phyloP scores from a whole-genome alignment of 2,113 vertebrate species.

The Percopsis transmontana region DNA sequence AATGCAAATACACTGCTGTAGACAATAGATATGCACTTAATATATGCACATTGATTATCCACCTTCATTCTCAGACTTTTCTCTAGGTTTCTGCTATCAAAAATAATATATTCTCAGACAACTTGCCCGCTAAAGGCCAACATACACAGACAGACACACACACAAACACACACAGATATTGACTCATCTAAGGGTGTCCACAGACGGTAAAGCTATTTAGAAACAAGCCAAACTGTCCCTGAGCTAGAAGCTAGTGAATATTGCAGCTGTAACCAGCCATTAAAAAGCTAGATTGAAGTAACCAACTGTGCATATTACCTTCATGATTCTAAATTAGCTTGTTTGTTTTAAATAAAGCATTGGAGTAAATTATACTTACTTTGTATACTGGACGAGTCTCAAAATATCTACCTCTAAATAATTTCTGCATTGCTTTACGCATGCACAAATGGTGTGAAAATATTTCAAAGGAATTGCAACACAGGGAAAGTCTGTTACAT shows the following conservation, averaged over 20 bases:
- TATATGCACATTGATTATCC: too few relatives aligned
- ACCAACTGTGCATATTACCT: conserved; percentile 25
- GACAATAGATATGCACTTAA: too few relatives aligned
- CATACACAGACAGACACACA: neutral
- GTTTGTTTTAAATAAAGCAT: too few relatives aligned
- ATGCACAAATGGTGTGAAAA: neutral
- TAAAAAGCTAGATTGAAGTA: conserved; percentile 10
- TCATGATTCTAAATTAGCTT: neutral
- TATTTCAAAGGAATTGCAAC: conserved; percentile 10
- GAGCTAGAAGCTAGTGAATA: conserved; percentile 25
- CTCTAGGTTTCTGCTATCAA: neutral
- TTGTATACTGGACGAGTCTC: too few relatives aligned
- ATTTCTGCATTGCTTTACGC: too few relatives aligned
- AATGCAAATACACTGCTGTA: too few relatives aligned
- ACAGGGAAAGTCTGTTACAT: conserved; percentile 3
- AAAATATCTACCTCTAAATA: too few relatives aligned
- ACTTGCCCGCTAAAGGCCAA: conserved; percentile 6
- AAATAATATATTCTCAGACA: conserved; percentile 2
- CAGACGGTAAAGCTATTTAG: conserved; percentile 4
- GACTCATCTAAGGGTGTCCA: conserved; percentile 4
- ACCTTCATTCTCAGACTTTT: neutral
- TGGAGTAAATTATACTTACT: too few relatives aligned
- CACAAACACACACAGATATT: conserved; percentile 7
- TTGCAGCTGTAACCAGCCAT: conserved; percentile 6
- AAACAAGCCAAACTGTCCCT: conserved; percentile 13